Evolutionary conservation across 1,140 invertebrate species (phyloP).

Genomic region (Megalonaias nervosa): DNA sequence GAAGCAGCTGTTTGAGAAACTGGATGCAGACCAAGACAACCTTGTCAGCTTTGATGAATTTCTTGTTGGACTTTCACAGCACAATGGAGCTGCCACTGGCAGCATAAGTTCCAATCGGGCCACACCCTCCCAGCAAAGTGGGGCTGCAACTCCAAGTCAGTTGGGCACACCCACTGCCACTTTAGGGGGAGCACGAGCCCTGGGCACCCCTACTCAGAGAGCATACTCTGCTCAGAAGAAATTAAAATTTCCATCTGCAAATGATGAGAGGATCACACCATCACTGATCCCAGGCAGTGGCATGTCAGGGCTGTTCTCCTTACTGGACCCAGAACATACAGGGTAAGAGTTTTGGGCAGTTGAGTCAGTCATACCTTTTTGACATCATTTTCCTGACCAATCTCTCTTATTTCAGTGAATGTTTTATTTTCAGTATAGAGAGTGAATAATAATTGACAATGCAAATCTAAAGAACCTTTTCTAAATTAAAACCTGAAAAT

Average conservation of each 20-base stretch:
- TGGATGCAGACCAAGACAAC: slow-evolving; percentile 79
- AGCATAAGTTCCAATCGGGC: neutral
- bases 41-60: slow-evolving; percentile 81
- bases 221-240: slow-evolving; percentile 51
- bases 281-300: slow-evolving; percentile 45
- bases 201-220: slow-evolving; percentile 37
- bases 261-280: slow-evolving; percentile 41
- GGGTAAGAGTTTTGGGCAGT: slow-evolving; percentile 45
- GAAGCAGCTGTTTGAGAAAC: slow-evolving; percentile 79
- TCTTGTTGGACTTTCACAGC: slow-evolving; percentile 76
- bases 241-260: slow-evolving; percentile 28
- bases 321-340: slow-evolving; percentile 57
- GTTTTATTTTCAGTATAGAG: neutral
- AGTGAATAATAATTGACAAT: neutral
- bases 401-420: neutral
- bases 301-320: slow-evolving; percentile 63
- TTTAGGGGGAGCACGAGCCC: neutral
- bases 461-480: neutral
- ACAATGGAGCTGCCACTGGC: slow-evolving; percentile 38
- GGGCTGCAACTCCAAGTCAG: slow-evolving; percentile 12
- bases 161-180: slow-evolving; percentile 8
- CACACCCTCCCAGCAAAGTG: slow-evolving; percentile 6
- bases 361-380: neutral
- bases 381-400: neutral
- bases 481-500: too few species aligned